Percentiles rank a stretch among this genome's conserved stretches.
Evolutionary conservation across 2,113 vertebrate genomes (phyloP).

Genomic region (Zosterops lateralis): DNA sequence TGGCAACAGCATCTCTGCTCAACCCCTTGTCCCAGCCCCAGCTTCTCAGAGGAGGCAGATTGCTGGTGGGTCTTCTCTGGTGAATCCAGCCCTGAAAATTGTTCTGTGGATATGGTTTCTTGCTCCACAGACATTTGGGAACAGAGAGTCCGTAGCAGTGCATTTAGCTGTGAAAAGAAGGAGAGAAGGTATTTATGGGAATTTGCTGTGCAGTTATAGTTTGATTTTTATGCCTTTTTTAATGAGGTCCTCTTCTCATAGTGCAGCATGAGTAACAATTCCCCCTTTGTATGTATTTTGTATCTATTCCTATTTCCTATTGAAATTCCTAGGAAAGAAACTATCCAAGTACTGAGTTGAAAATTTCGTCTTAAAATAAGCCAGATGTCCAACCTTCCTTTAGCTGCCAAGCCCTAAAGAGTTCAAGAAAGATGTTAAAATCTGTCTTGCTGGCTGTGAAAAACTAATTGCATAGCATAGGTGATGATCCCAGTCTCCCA

Average conservation of each 20-base stretch:
- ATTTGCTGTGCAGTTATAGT: conserved; percentile 28
- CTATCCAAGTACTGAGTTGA: conserved; percentile 61
- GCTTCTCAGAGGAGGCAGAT: neutral
- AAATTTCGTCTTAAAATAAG: conserved; percentile 61
- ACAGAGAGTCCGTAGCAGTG: neutral
- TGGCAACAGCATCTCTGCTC: neutral
- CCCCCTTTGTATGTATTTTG: conserved; percentile 53
- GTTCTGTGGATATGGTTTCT: neutral
- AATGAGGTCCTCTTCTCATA: conserved; percentile 9
- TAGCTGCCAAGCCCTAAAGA: conserved; percentile 61
- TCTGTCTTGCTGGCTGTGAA: conserved; percentile 67
- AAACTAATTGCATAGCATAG: conserved; percentile 67
- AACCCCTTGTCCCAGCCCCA: neutral
- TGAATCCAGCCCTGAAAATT: neutral
- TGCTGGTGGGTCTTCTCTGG: neutral
- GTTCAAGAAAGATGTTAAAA: conserved; percentile 67
- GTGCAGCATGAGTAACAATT: conserved; percentile 20
- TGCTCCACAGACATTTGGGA: neutral
- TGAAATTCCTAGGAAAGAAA: conserved; percentile 61
- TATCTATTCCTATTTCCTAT: conserved; percentile 65
- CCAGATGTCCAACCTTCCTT: conserved; percentile 65
- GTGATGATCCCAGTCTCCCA: conserved; percentile 65
- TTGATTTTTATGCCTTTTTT: conserved; percentile 30
- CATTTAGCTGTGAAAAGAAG: neutral
- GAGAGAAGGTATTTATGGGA: conserved; percentile 16